Base-by-base conservation (phyloP, 2,113 vertebrate genomes). In the Cyanoramphus novaezelandiae region DNA sequence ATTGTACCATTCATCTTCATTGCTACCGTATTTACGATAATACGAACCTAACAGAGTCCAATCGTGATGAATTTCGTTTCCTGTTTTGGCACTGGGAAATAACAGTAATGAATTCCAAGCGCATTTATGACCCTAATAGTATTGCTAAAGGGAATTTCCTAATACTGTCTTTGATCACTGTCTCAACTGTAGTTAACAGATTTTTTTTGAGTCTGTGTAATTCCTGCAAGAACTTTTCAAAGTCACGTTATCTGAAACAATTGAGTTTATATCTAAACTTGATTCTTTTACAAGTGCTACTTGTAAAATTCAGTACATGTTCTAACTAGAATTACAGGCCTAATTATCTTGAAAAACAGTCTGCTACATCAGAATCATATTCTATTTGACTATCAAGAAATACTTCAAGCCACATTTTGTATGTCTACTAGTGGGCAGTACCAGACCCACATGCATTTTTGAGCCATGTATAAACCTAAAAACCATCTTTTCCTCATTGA, bases 141-240 rank as follows among this genome's bases (percentile, higher is more conserved):
- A 39, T 78, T 71, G 76, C 86, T 64, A 44, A 64, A 91, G 85
- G 90, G 92, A 78, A 70, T 81, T 92, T 81, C 86, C 35, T 92
- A 94, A 71, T 83, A 63, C 72, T 86, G 67, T 46, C 85, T 96
- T 93, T 96, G 92, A 93, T 95, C 68, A 77, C 46, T 82, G 93
- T 81, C 76, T 94, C 49, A 82, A 35, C 72, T 89, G 57, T 50
- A 84, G 76, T 96, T 95, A 95, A 90, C 92, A 90, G 75, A 84
- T 90, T 71, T 70, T 80, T 81, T 92, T 82, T 47, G 43, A 92
- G 31, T 87, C 69, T 71, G 19, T 79, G 16, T 80, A 89, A 89
- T 82, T 97, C 37, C 59, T 74, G 37, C 50, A 94, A 80, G 75
- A 88, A 94, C 79, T 82, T 95, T n/a, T 74, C 92, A 83, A 91